Percentiles rank a stretch among this genome's conserved stretches.
phyloP scores from a whole-genome alignment of 2,797 vertebrate genomes.

The Furcifer pardalis region DNA sequence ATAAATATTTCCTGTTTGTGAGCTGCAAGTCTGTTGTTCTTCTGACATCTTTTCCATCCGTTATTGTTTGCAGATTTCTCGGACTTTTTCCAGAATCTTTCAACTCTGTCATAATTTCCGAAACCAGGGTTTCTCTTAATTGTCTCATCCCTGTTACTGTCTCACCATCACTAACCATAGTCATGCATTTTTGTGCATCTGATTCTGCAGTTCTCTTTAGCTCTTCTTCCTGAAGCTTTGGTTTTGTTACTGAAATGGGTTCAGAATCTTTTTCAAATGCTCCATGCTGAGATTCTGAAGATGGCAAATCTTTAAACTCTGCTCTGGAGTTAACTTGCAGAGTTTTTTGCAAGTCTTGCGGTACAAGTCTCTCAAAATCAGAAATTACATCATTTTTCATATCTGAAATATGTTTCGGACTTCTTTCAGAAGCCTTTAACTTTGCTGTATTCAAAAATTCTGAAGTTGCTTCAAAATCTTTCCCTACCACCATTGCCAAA shows the following conservation, averaged over 20 bases:
- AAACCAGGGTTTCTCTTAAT: not conserved
- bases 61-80: conserved; percentile 4
- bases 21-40: not conserved
- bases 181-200: not conserved
- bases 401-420: not conserved
- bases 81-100: conserved; percentile 33
- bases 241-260: conserved; percentile 12
- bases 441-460: conserved; percentile 35
- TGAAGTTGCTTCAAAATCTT: conserved; percentile 45
- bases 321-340: not conserved
- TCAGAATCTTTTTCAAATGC: conserved; percentile 17
- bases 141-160: not conserved
- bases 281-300: conserved; percentile 34
- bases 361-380: not conserved
- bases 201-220: not conserved
- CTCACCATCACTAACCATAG: not conserved
- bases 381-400: not conserved
- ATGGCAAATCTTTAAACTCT: conserved; percentile 42
- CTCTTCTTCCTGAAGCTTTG: not conserved
- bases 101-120: not conserved
- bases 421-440: conserved; percentile 32
- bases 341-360: conserved; percentile 24
- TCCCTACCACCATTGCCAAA: conserved; percentile 32
- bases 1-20: conserved; percentile 2
- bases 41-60: conserved; percentile 9